Percentiles rank a stretch among this genome's conserved stretches.
These are phyloP conservation scores for Temnothorax ravouxi DNA, from an alignment of 2,888 invertebrate genomes.

Conservation along the genomic window DNA sequence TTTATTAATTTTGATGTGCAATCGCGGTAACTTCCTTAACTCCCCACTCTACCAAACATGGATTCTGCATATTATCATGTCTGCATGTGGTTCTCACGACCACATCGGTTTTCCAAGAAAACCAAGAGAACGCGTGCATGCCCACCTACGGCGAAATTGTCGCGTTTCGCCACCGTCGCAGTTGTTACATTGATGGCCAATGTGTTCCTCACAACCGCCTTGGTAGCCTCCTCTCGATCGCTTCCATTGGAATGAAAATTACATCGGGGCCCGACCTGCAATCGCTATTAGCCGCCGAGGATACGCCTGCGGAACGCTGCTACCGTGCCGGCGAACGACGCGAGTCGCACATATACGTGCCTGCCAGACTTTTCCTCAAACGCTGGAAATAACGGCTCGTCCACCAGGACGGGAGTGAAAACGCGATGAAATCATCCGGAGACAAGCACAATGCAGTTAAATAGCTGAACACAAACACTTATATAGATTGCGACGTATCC, in stretches of 20 bases:
- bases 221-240: slow-evolving; percentile 62
- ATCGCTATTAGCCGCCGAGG: slow-evolving; percentile 66
- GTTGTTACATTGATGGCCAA: slow-evolving; percentile 57
- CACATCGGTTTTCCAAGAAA: background rate
- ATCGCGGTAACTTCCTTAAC: background rate
- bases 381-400: slow-evolving; percentile 7
- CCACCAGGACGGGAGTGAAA: background rate
- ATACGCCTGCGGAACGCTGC: slow-evolving; percentile 45
- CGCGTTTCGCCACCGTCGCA: slow-evolving; percentile 25
- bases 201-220: slow-evolving; percentile 64
- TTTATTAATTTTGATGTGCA: background rate
- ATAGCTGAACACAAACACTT: slow-evolving; percentile 3
- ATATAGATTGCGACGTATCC: background rate
- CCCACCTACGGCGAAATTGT: slow-evolving; percentile 5
- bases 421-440: slow-evolving; percentile 8
- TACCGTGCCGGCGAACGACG: slow-evolving; percentile 48
- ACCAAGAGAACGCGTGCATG: background rate
- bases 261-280: slow-evolving; percentile 58
- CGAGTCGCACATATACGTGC: slow-evolving; percentile 17
- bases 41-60: background rate
- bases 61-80: background rate
- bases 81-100: background rate
- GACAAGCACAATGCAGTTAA: background rate
- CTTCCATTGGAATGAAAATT: slow-evolving; percentile 78
- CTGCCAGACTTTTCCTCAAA: slow-evolving; percentile 12